phyloP scores from a whole-genome alignment of 2,113 vertebrate species.

The Eretmochelys imbricata region DNA sequence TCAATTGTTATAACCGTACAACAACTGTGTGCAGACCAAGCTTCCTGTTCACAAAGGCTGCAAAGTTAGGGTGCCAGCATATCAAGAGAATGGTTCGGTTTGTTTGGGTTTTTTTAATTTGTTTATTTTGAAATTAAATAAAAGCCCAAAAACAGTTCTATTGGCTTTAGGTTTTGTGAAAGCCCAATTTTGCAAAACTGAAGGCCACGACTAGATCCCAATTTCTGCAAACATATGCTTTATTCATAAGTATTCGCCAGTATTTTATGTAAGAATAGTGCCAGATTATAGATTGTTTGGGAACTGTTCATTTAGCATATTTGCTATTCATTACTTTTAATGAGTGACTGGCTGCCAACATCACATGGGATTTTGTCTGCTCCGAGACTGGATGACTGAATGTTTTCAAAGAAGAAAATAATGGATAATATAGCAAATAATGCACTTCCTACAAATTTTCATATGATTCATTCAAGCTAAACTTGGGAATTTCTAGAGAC shows the following conservation, averaged over 20 bases:
- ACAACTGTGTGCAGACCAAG: background rate
- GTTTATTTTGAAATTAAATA: background rate
- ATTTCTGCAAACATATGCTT: background rate
- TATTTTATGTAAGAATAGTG: background rate
- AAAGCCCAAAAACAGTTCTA: background rate
- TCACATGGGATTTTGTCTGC: constrained; percentile 22
- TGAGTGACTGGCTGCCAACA: constrained; percentile 20
- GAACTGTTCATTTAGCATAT: background rate
- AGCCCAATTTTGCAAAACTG: background rate
- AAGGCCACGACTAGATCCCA: background rate
- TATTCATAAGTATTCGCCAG: background rate
- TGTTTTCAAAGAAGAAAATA: constrained; percentile 35
- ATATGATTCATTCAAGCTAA: background rate
- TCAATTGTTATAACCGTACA: background rate
- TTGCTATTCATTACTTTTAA: background rate
- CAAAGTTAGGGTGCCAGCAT: background rate
- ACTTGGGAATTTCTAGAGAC: background rate
- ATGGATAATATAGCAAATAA: background rate
- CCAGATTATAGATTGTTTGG: background rate
- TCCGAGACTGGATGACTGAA: constrained; percentile 50
- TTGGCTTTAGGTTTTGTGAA: background rate
- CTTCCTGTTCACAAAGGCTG: background rate
- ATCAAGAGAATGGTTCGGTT: background rate
- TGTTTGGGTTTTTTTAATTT: background rate
- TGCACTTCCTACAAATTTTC: background rate